These are phyloP conservation scores for Upupa epops DNA, from an alignment of 2,113 vertebrate species.

Conservation along the genomic window DNA sequence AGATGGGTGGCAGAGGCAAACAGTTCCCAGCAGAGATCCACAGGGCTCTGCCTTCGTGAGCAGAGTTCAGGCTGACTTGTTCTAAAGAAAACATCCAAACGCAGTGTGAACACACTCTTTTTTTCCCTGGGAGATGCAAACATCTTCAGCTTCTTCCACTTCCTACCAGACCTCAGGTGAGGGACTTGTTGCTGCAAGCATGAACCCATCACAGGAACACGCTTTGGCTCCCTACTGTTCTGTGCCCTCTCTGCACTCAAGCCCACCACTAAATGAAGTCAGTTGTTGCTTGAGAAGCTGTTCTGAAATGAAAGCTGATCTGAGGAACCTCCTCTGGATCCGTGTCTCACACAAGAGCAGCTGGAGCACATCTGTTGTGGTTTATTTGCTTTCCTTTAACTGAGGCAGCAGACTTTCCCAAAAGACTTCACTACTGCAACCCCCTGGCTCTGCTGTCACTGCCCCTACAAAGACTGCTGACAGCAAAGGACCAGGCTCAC, in stretches of 20 bases:
- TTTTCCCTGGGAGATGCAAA: neutral
- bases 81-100: slow-evolving; percentile 11
- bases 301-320: neutral
- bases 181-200: neutral
- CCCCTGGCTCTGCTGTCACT: neutral
- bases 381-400: neutral
- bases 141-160: neutral
- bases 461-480: neutral
- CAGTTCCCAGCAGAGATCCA: neutral
- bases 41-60: neutral
- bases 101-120: neutral
- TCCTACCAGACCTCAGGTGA: neutral
- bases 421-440: neutral
- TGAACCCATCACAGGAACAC: neutral
- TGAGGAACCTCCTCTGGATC: neutral
- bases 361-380: neutral
- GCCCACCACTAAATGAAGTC: neutral
- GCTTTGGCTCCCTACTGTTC: neutral
- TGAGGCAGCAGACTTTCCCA: neutral
- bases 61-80: neutral
- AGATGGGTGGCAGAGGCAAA: neutral
- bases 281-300: neutral
- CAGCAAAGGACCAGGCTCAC: neutral
- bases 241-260: neutral
- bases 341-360: neutral